Percentiles rank a stretch among this genome's conserved stretches.
Conservation (phyloP, 2,888 invertebrate species). For the Orthonevra nobilis region DNA sequence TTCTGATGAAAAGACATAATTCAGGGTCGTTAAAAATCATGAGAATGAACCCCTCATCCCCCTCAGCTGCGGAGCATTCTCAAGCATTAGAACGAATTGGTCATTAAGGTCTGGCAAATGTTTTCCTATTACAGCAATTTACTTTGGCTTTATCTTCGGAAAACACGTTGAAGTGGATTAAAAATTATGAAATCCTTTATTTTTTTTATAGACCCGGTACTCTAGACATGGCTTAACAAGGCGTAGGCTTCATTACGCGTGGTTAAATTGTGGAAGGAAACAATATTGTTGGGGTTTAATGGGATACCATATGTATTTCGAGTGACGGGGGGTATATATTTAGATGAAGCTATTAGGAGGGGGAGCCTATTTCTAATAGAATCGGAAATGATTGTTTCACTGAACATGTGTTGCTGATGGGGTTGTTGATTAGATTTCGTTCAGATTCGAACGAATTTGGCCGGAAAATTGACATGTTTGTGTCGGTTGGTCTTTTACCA, state of each 20-base stretch:
- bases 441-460: no score
- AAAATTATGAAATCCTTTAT: constrained; percentile 62
- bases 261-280: constrained; percentile 23
- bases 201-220: no score
- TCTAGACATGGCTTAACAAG: constrained; percentile 1
- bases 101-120: constrained; percentile 66
- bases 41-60: constrained; percentile 1
- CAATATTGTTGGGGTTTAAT: neutral
- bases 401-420: no score
- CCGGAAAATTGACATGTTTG: no score
- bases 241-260: neutral
- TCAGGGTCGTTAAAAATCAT: constrained; percentile 49
- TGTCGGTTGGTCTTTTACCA: no score
- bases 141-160: constrained; percentile 41
- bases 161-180: constrained; percentile 49
- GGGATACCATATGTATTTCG: no score
- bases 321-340: no score
- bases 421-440: no score
- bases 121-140: constrained; percentile 57
- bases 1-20: constrained; percentile 48
- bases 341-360: no score
- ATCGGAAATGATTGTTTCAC: no score
- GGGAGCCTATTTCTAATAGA: no score
- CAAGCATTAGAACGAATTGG: constrained; percentile 41
- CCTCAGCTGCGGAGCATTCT: neutral